Evolutionary conservation across 1,140 invertebrate species (phyloP).

Genomic region (Eumeta japonica): DNA sequence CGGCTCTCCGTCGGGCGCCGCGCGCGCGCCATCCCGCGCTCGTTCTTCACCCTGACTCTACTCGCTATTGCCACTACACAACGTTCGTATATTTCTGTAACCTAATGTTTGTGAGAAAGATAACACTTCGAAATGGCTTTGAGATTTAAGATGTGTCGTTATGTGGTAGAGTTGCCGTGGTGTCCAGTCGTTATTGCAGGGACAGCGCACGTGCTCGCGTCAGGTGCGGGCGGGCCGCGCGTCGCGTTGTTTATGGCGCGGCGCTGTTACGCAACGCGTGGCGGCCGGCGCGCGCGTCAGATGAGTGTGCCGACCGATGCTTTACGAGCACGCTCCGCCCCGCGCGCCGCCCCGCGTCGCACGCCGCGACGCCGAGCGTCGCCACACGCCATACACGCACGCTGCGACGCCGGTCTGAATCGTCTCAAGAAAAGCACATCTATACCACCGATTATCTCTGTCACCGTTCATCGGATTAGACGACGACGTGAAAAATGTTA

Average conservation of each 20-base stretch:
- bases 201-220: conserved; percentile 38
- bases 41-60: too few relatives aligned
- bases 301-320: conserved; percentile 56
- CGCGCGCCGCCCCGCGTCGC: conserved; percentile 38
- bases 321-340: conserved; percentile 56
- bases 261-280: conserved; percentile 52
- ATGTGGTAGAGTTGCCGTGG: too few relatives aligned
- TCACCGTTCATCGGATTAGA: conserved; percentile 37
- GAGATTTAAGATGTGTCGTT: too few relatives aligned
- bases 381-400: conserved; percentile 31
- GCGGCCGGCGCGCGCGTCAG: conserved; percentile 54
- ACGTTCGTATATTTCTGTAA: too few relatives aligned
- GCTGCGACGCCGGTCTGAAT: too few relatives aligned
- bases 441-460: conserved; percentile 42
- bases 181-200: too few relatives aligned
- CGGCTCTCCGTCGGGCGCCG: conserved; percentile 46
- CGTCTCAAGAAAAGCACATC: conserved; percentile 48
- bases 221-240: conserved; percentile 34
- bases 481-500: conserved; percentile 35
- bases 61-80: too few relatives aligned
- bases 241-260: conserved; percentile 51
- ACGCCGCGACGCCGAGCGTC: conserved; percentile 55
- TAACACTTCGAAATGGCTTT: too few relatives aligned
- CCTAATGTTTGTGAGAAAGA: too few relatives aligned
- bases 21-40: conserved; percentile 40